phyloP scores from a whole-genome alignment of 2,888 invertebrate genomes.

The Cryptocheilus praepositus region DNA sequence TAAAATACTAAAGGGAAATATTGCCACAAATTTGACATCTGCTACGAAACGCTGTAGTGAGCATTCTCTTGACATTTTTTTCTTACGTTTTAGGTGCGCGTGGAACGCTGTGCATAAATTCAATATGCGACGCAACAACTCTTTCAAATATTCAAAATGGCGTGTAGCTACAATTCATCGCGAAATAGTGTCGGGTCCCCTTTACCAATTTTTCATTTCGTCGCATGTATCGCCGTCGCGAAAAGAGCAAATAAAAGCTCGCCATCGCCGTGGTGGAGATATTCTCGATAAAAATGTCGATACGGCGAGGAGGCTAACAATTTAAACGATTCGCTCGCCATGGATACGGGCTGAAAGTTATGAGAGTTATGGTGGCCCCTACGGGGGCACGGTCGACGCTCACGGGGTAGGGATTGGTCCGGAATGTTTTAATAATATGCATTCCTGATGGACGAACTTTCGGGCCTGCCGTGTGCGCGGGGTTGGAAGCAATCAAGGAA shows the following conservation, averaged over 20 bases:
- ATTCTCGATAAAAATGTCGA: slow-evolving; percentile 37
- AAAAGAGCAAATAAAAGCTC: not conserved
- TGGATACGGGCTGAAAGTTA: slow-evolving; percentile 43
- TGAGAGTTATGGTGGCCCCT: slow-evolving; percentile 39
- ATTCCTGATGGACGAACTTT: slow-evolving; percentile 61
- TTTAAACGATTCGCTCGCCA: slow-evolving; percentile 55
- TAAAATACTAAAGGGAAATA: no score
- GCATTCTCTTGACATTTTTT: no score
- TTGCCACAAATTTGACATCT: no score
- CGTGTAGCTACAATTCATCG: no score
- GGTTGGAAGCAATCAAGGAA: not conserved
- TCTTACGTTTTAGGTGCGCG: no score
- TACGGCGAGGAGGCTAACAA: slow-evolving; percentile 36
- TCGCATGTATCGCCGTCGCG: not conserved
- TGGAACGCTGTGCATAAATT: no score
- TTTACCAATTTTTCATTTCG: no score
- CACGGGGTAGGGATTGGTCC: slow-evolving; percentile 21
- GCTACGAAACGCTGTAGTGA: no score
- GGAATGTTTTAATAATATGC: slow-evolving; percentile 68
- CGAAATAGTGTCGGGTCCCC: no score
- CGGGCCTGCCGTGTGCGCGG: slow-evolving; percentile 24
- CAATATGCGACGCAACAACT: no score
- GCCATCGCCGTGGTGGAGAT: slow-evolving; percentile 13
- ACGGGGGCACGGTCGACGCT: slow-evolving; percentile 25
- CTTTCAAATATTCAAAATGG: no score